phyloP scores from a whole-genome alignment of 2,113 vertebrate genomes.

The Ictalurus furcatus region DNA sequence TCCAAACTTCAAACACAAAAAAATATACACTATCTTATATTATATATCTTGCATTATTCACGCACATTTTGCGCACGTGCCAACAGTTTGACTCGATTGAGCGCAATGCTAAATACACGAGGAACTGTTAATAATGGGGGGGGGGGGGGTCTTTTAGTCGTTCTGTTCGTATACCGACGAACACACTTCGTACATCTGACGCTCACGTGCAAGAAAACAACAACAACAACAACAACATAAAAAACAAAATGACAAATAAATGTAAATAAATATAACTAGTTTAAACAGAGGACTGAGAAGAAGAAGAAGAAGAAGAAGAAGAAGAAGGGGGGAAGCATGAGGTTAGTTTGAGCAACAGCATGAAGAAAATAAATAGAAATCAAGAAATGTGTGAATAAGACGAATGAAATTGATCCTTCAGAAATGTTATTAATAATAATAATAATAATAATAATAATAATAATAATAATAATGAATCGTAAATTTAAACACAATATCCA shows the following conservation, averaged over 20 bases:
- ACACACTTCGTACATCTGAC: neutral
- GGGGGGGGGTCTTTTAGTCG: neutral
- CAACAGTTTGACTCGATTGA: neutral
- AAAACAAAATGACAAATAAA: neutral
- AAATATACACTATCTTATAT: neutral
- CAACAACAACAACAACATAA: neutral
- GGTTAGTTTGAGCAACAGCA: neutral
- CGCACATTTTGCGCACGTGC: neutral
- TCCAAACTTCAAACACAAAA: neutral
- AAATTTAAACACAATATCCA: neutral
- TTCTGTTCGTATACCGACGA: neutral
- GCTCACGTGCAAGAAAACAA: neutral
- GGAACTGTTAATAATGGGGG: neutral
- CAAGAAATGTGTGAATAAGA: neutral
- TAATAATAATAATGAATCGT: no score
- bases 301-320: neutral
- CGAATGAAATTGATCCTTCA: neutral
- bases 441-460: no score
- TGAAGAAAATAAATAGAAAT: neutral
- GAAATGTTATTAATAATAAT: neutral
- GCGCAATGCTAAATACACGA: neutral
- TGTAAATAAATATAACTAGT: neutral
- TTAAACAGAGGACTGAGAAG: neutral
- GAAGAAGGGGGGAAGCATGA: neutral
- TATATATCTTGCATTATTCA: neutral